phyloP scores from a whole-genome alignment of 2,888 invertebrate genomes.

The Ectemnius continuus region DNA sequence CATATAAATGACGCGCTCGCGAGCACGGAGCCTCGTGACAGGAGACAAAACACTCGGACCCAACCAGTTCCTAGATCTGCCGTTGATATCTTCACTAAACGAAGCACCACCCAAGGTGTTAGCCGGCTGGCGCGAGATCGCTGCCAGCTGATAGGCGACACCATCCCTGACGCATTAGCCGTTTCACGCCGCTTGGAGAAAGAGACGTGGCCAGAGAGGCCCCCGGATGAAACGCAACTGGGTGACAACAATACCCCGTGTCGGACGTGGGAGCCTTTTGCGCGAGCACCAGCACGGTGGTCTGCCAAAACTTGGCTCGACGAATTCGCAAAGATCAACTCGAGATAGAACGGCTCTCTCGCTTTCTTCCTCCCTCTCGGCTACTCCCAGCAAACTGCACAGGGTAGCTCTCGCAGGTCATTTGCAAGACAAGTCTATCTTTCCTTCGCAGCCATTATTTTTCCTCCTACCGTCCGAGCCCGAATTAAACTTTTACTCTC shows the following conservation, averaged over 20 bases:
- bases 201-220: slow-evolving; percentile 24
- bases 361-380: too few relatives aligned
- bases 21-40: slow-evolving; percentile 61
- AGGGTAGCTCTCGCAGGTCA: background rate
- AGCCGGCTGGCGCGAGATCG: slow-evolving; percentile 67
- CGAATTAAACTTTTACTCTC: too few relatives aligned
- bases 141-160: slow-evolving; percentile 66
- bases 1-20: slow-evolving; percentile 63
- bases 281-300: slow-evolving; percentile 20
- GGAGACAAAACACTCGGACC: slow-evolving; percentile 65
- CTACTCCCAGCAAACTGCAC: too few relatives aligned
- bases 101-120: slow-evolving; percentile 75
- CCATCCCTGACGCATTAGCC: slow-evolving; percentile 69
- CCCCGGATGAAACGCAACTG: slow-evolving; percentile 58
- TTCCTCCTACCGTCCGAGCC: too few relatives aligned
- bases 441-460: too few relatives aligned
- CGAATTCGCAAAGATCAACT: slow-evolving; percentile 7
- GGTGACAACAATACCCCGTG: slow-evolving; percentile 65
- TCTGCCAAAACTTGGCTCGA: slow-evolving; percentile 9
- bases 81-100: slow-evolving; percentile 70
- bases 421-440: background rate
- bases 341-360: background rate
- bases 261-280: slow-evolving; percentile 13
- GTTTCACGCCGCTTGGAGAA: slow-evolving; percentile 59
- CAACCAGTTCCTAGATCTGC: slow-evolving; percentile 63